A percentile compares a stretch with the other conserved stretches of the same genome.
These are phyloP conservation scores for Heliconius himera DNA, from an alignment of 1,140 invertebrate species.

Conservation along the genomic window DNA sequence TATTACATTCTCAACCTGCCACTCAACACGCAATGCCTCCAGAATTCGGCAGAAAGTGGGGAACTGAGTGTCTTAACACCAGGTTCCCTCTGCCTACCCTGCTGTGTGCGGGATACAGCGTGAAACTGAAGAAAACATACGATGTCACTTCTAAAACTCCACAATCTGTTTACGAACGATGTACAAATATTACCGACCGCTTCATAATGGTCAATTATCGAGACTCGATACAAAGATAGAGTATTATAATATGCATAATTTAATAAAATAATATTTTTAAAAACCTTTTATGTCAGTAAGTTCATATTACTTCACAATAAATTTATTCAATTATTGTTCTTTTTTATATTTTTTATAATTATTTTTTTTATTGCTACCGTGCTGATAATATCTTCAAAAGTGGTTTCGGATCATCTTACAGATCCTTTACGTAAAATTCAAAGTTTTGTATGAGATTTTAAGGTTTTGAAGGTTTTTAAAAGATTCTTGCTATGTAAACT, in stretches of 20 bases:
- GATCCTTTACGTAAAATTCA: neutral
- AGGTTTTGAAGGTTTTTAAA: too few relatives aligned
- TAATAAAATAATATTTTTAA: slow-evolving; percentile 9
- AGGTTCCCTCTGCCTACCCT: too few relatives aligned
- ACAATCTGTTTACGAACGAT: neutral
- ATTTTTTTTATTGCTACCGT: neutral
- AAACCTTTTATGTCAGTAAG: neutral
- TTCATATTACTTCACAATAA: neutral
- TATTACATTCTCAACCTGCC: too few relatives aligned
- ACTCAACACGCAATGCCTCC: too few relatives aligned
- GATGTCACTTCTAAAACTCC: neutral
- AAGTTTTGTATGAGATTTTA: neutral
- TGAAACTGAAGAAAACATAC: too few relatives aligned
- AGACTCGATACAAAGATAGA: neutral
- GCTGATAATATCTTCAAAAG: neutral
- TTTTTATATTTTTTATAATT: neutral
- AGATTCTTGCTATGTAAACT: too few relatives aligned
- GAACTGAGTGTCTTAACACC: too few relatives aligned
- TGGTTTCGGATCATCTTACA: neutral
- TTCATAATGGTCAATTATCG: slow-evolving; percentile 5
- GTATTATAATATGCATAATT: neutral
- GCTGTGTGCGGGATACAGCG: too few relatives aligned
- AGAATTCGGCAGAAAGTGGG: too few relatives aligned
- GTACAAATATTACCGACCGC: neutral
- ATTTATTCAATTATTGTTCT: neutral